A percentile compares a stretch with the other conserved stretches of the same genome.
Conservation (phyloP, 2,113 vertebrate species). For the Falco punctatus region DNA sequence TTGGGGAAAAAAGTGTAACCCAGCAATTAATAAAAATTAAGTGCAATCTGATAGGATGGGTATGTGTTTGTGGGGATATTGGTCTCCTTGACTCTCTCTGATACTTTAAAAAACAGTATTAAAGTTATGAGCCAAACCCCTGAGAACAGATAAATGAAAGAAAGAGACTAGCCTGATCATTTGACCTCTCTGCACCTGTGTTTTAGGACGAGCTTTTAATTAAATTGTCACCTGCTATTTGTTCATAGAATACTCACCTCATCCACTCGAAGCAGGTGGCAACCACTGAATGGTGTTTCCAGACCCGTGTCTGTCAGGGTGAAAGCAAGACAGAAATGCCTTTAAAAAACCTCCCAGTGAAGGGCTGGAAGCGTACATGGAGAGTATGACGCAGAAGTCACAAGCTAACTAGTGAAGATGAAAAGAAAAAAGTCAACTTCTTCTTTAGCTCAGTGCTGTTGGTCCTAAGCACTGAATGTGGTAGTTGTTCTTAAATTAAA, state of each 20-base stretch:
- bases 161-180: neutral
- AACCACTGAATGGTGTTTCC: neutral
- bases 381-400: neutral
- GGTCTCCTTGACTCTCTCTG: neutral
- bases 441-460: neutral
- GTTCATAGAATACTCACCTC: neutral
- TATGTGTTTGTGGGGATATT: neutral
- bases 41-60: neutral
- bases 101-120: neutral
- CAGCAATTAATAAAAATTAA: neutral
- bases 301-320: neutral
- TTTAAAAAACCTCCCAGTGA: neutral
- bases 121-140: neutral
- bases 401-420: neutral
- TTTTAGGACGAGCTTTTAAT: neutral
- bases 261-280: rapidly evolving
- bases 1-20: neutral
- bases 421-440: neutral
- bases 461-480: neutral
- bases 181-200: neutral
- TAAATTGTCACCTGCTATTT: neutral
- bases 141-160: neutral
- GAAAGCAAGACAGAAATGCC: neutral
- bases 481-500: neutral
- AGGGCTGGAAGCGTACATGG: neutral